Evolutionary conservation across 64 coral and sea anemone genomes (phyloP).

Genomic region (Acropora yongei): DNA sequence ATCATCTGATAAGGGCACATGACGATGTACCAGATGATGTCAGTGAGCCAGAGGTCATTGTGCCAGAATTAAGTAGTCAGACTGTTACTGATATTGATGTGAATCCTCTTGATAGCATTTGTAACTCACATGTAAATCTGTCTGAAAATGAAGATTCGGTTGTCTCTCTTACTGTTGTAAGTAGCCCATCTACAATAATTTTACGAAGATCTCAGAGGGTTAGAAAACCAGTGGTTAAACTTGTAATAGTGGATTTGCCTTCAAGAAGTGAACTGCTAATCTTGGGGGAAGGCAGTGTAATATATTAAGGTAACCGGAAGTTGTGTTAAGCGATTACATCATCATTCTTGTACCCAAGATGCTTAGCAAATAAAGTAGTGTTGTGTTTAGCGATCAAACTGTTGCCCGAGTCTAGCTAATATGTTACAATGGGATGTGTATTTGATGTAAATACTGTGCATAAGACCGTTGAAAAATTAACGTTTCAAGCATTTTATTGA

Average conservation of each 20-base stretch:
- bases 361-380: neutral
- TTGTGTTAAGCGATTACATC: neutral
- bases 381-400: too few relatives aligned
- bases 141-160: neutral
- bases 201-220: conserved; percentile 71
- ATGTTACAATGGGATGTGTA: too few relatives aligned
- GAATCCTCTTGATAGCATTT: neutral
- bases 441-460: too few relatives aligned
- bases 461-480: too few relatives aligned
- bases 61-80: conserved; percentile 9
- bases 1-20: too few relatives aligned
- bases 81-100: too few relatives aligned
- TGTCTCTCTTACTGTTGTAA: too few relatives aligned
- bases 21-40: neutral
- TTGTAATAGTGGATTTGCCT: conserved; percentile 1
- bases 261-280: too few relatives aligned
- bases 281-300: too few relatives aligned
- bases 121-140: neutral
- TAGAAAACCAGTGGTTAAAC: conserved; percentile 61
- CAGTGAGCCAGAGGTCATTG: conserved; percentile 33
- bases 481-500: too few relatives aligned
- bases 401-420: too few relatives aligned
- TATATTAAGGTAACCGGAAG: neutral
- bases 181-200: neutral
- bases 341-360: neutral